A percentile compares a stretch with the other conserved stretches of the same genome.
Evolutionary conservation across 2,888 invertebrate species (phyloP).

Genomic region (Glaucopsyche alexis): DNA sequence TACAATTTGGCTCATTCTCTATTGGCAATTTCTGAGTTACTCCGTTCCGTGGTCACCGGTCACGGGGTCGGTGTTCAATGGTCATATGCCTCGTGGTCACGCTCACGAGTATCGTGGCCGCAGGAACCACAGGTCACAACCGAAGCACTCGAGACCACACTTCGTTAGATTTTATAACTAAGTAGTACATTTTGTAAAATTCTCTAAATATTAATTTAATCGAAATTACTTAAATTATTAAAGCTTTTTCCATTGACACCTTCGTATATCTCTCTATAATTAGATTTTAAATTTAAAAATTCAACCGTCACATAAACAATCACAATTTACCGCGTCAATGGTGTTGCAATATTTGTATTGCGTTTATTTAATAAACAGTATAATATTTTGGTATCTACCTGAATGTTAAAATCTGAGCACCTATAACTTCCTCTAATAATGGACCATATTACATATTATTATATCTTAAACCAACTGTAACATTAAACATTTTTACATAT

Average conservation of each 20-base stretch:
- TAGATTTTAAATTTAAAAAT: constrained; percentile 26
- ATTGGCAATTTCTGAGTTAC: too few relatives aligned
- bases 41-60: too few relatives aligned
- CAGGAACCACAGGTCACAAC: too few relatives aligned
- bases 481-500: constrained; percentile 6
- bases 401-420: constrained; percentile 10
- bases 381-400: background rate
- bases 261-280: constrained; percentile 29
- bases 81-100: too few relatives aligned
- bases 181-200: constrained; percentile 6
- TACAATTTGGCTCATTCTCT: background rate
- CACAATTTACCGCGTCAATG: background rate
- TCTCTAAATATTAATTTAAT: constrained; percentile 25
- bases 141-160: background rate
- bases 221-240: constrained; percentile 30
- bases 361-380: background rate
- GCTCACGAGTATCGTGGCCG: too few relatives aligned
- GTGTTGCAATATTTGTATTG: background rate
- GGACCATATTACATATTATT: constrained; percentile 5
- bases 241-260: constrained; percentile 35
- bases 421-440: background rate
- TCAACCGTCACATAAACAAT: background rate
- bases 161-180: background rate
- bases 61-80: too few relatives aligned
- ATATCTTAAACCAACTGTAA: background rate